Base-by-base conservation (phyloP, 2,113 vertebrate species). In the Eidolon helvum region DNA sequence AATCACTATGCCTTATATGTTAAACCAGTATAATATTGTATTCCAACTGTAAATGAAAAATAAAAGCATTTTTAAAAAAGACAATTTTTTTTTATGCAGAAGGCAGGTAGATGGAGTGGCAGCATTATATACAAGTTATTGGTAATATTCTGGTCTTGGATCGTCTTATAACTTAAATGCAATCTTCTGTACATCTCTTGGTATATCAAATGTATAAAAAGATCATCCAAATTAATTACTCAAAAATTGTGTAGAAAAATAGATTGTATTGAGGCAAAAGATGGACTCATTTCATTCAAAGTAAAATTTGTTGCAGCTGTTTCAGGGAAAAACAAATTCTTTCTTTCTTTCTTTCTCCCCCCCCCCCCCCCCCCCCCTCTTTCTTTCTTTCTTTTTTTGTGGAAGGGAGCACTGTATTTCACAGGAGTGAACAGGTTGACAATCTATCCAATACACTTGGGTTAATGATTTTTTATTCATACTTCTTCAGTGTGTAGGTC, bases 201-300 rank as follows among this genome's bases (percentile, higher is more conserved):
- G 24, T 53, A 69, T 89, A 40, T 88, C 55, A 93, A 75, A 63
- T 45, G 86, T 88, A 87, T 96, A 68, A 88, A 86, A 66, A 88
- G 33, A 68, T 65, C 18, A 59, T 90, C 84, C 24, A 83, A 59
- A 72, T 75, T 78, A 65, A 87, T 30, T 78, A 35, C 63, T 90
- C 19, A 50, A 50, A 50, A 14, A 50, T 90, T 72, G 7, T 72
- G 7, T 74, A 48, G 48, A 88, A 74, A 21, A 83, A 45, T 68
- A 22, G 38, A 93, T 83, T 88, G 5, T 88, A 86, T 48, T 87
- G 50, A 92, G 45, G 21, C 63, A 94, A 87, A 96, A 65, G 38
- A 86, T 19, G 43, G 74, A 86, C 35, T 59, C 22, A 90, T 90
- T 94, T 94, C 28, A 90, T 84, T 87, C 33, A 87, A 92, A 92